phyloP scores from a whole-genome alignment of 2,888 invertebrate species.

The Drosophila sordidapex region DNA sequence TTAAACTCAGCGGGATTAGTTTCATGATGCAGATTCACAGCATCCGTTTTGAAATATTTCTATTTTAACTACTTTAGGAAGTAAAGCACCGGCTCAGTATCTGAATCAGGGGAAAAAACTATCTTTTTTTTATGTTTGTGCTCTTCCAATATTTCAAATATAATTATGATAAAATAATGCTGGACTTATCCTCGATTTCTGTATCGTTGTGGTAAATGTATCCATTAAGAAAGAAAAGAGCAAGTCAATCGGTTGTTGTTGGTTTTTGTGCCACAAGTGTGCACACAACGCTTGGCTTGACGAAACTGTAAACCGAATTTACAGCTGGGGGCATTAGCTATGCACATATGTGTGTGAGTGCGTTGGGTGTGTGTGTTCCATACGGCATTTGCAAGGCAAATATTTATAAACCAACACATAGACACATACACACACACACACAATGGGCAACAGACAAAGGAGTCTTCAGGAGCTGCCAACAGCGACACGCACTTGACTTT shows the following conservation, averaged over 20 bases:
- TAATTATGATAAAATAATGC: neutral
- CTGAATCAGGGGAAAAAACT: too few relatives aligned
- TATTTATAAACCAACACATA: slow-evolving; percentile 72
- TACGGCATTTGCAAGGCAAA: slow-evolving; percentile 70
- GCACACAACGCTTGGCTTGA: slow-evolving; percentile 29
- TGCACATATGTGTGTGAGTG: slow-evolving; percentile 1
- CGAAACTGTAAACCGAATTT: slow-evolving; percentile 18
- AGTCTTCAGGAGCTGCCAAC: slow-evolving; percentile 63
- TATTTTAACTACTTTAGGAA: neutral
- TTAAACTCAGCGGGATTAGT: neutral
- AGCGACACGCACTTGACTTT: slow-evolving; percentile 79
- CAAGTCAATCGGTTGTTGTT: slow-evolving; percentile 21
- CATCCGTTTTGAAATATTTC: neutral
- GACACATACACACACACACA: slow-evolving; percentile 23
- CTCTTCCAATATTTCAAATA: neutral
- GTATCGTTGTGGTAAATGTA: neutral
- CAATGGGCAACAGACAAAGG: slow-evolving; percentile 24
- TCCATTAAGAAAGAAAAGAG: slow-evolving; percentile 14
- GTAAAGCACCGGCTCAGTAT: neutral
- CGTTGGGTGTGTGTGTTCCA: slow-evolving; percentile 7
- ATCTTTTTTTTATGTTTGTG: neutral
- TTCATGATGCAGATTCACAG: too few relatives aligned
- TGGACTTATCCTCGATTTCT: slow-evolving; percentile 7
- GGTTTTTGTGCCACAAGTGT: slow-evolving; percentile 23
- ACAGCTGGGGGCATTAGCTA: slow-evolving; percentile 20